Evolutionary conservation across 2,888 invertebrate species (phyloP), one percentile per base, ranked within the genome.

Genomic region (Pilophorus perplexus): DNA sequence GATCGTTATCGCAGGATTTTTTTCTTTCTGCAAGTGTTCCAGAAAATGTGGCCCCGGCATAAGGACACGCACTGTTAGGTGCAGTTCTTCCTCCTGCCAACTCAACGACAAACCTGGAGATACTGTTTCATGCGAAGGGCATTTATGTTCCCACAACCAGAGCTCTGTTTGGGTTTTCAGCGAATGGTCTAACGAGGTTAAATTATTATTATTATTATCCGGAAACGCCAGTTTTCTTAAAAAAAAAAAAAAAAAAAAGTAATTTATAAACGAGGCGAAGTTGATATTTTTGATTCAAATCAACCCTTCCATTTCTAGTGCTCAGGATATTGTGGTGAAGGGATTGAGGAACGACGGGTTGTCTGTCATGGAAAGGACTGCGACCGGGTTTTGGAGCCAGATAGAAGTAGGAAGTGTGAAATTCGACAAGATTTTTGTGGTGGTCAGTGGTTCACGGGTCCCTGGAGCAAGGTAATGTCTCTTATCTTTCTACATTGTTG

Each of bases 11-110:
- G n/a, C n/a, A n/a, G n/a, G n/a, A n/a, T n/a, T n/a, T n/a, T n/a
- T n/a, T n/a, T n/a, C n/a, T n/a, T n/a, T n/a, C n/a, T n/a, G n/a
- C n/a, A n/a, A 57, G 57, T 57, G 57, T 14, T 57, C 57, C 2
- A 40, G n/a, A 20, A 23, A 20, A 10, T 96, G 96, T 76, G 96
- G 95, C 0, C 89, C 90, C 75, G 96, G 96, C 0, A 82, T 88
- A 72, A 82, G 88, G 12, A 86, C 85, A 70, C 85, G 94, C 22
- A 85, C 87, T 73, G 93, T 93, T 12, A 86, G 89, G 73, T 97
- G 97, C 80, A 12, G n/a, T 10, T 25, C 38, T 3, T 10, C 14
- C 25, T 23, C 12, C 18, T 57, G 57, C 22, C 40, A n/a, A 22
- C 5, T 12, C n/a, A 1, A 27, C 12, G 25, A 40, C 12, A 37